Evolutionary conservation across 1,140 invertebrate genomes (phyloP), one percentile per base, ranked within the genome.

Genomic region (Drosophila insularis): DNA sequence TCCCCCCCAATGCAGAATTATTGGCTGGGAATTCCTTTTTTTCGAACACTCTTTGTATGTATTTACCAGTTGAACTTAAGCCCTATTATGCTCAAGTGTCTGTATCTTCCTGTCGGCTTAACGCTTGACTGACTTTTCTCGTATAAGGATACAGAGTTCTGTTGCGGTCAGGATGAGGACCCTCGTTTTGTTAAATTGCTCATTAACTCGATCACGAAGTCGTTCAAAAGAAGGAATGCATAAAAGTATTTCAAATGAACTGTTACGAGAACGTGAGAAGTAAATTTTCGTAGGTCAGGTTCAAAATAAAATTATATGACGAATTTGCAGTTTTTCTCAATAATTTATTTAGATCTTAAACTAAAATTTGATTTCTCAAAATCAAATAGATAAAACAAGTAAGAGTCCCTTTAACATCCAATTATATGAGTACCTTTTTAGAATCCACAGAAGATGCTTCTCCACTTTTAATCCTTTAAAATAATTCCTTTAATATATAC

Each of bases 161-260:
- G 27, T 6, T 27, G 27, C 27, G 27, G 27, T 27, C 27, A 27
- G n/a, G n/a, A 71, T 64, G 37, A 39, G 64, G 31, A 32, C 11
- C 14, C 65, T 69, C 23, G 58, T 75, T 27, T 73, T 63, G 72
- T 73, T 75, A 75, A 75, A 75, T 75, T 63, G 73, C 43, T 74
- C 59, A 71, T 74, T 78, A 71, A 37, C 56, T 60, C 70, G 37
- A 59, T 79, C 46, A 74, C 40, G 69, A 54, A 69, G 39, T 53
- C 11, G 35, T 5, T 5, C 35, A 37, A 40, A 50, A 43, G 11
- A 11, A 14, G 43, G 11, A 46, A 58, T 56, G 31, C 21, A 61
- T 62, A 21, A 13, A 58, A 62, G 69, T 59, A 37, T 59, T 58
- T 50, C 32, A n/a, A 54, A 55, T 63, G 53, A 53, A 53, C 53